These are phyloP conservation scores for Hydrozoanthus tunicans DNA, from an alignment of 64 coral and sea anemone species.

Conservation along the genomic window DNA sequence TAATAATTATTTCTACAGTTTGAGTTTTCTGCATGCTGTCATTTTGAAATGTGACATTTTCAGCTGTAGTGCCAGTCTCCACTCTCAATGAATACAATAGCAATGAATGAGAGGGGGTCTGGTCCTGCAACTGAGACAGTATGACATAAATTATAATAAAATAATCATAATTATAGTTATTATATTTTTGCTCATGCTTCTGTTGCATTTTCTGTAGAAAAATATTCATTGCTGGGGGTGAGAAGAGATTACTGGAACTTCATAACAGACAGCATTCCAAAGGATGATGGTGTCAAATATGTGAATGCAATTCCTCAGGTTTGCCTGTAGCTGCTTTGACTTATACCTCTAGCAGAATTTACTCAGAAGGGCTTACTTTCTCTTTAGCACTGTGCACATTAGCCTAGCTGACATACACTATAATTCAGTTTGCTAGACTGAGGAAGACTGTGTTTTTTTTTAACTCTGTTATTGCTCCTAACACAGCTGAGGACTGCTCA, in stretches of 20 bases:
- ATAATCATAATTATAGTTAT: background rate
- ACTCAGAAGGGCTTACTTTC: background rate
- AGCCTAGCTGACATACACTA: too few species aligned
- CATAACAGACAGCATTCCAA: slow-evolving; percentile 85
- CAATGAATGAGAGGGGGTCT: too few species aligned
- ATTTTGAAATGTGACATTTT: too few species aligned
- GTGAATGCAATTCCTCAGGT: slow-evolving; percentile 93
- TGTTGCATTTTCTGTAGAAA: slow-evolving; percentile 66
- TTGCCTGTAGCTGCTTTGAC: background rate
- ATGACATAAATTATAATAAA: background rate
- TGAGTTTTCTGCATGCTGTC: too few species aligned
- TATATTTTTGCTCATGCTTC: background rate
- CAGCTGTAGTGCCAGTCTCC: too few species aligned
- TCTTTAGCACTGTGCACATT: too few species aligned
- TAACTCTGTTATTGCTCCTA: background rate
- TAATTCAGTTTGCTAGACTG: background rate
- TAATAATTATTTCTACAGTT: too few species aligned
- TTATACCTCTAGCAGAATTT: background rate
- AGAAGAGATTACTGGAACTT: slow-evolving; percentile 99
- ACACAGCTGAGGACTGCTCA: slow-evolving; percentile 82
- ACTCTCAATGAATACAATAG: too few species aligned
- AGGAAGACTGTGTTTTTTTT: background rate
- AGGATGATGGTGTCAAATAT: slow-evolving; percentile 90
- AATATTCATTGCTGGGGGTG: slow-evolving; percentile 91
- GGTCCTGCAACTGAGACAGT: too few species aligned